Evolutionary conservation across 2,888 invertebrate genomes (phyloP).

Genomic region (Chalcis sispes): DNA sequence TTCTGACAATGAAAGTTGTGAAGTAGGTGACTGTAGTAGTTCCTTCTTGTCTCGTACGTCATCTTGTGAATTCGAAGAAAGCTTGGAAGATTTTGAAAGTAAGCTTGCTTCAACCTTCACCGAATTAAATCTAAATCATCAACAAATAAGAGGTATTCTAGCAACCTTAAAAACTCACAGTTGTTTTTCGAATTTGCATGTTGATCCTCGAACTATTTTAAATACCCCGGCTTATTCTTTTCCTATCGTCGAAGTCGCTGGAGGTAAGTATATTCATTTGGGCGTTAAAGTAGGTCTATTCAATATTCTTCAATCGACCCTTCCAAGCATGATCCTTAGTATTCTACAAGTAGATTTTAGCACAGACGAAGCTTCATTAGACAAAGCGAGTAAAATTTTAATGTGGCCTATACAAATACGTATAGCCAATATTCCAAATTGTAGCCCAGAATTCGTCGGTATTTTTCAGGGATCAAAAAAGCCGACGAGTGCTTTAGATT

Average conservation of each 20-base stretch:
- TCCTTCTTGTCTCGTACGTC: too few relatives aligned
- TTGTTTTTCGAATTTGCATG: not conserved
- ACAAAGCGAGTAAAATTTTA: conserved; percentile 39
- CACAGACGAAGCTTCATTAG: conserved; percentile 54
- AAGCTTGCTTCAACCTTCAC: too few relatives aligned
- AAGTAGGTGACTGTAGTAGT: too few relatives aligned
- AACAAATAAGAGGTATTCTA: not conserved
- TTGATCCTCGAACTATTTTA: not conserved
- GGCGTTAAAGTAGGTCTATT: not conserved
- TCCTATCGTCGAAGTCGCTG: not conserved
- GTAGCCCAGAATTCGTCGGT: conserved; percentile 56
- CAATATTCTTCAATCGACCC: conserved; percentile 18
- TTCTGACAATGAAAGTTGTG: too few relatives aligned
- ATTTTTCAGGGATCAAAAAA: conserved; percentile 55
- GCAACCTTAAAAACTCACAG: not conserved
- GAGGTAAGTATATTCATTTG: conserved; percentile 16
- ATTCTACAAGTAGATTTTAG: conserved; percentile 49
- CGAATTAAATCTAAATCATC: not conserved
- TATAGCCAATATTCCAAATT: conserved; percentile 50
- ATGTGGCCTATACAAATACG: conserved; percentile 62
- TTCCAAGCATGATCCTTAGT: not conserved
- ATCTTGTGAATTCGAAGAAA: too few relatives aligned
- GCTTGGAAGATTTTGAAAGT: too few relatives aligned
- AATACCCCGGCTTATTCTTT: not conserved
- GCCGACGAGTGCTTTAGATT: conserved; percentile 23